phyloP scores from a whole-genome alignment of 2,797 vertebrate species.

The Euthynnus affinis region DNA sequence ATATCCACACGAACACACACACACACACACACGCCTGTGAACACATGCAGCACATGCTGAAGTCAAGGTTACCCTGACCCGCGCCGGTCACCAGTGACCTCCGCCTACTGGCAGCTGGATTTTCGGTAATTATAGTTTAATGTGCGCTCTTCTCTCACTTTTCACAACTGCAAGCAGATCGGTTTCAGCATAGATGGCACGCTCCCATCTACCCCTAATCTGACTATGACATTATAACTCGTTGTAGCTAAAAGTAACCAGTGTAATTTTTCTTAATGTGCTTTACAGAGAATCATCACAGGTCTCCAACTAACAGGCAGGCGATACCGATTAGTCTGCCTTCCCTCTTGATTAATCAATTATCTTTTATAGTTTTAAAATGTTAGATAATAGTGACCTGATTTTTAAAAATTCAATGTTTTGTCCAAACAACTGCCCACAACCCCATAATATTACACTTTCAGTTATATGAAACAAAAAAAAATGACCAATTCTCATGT shows the following conservation, averaged over 20 bases:
- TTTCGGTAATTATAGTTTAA: constrained; percentile 40
- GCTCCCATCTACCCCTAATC: background rate
- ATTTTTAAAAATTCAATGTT: no score
- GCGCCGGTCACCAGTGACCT: constrained; percentile 21
- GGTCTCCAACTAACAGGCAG: background rate
- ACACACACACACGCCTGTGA: constrained; percentile 4
- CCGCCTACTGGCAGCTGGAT: constrained; percentile 33
- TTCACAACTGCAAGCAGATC: constrained; percentile 19
- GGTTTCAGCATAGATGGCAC: background rate
- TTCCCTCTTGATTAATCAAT: background rate
- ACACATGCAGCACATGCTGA: constrained; percentile 6
- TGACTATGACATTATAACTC: background rate
- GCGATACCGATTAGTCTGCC: background rate
- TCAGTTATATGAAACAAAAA: no score
- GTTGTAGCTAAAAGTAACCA: constrained; percentile 9
- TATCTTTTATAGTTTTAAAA: background rate
- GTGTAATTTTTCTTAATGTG: background rate
- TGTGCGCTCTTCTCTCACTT: background rate
- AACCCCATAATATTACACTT: no score
- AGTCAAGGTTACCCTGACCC: constrained; percentile 46
- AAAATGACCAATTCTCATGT: background rate
- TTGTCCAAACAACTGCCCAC: no score
- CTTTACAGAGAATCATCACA: background rate
- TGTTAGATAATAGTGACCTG: background rate
- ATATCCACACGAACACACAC: background rate